Evolutionary conservation across 2,888 invertebrate species (phyloP).

Genomic region (Euclidia mi): DNA sequence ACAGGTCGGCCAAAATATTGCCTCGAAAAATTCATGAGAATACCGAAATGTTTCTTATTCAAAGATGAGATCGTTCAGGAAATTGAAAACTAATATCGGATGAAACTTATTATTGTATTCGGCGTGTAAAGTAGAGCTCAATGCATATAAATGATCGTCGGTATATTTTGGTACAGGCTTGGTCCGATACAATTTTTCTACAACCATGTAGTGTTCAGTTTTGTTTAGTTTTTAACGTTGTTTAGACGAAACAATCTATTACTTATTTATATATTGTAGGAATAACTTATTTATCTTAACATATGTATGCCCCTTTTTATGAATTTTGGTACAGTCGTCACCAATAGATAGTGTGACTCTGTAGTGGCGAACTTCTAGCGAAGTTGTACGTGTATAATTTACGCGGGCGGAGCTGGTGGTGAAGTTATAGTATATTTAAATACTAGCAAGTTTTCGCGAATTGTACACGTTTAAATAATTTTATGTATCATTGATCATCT

Average conservation of each 20-base stretch:
- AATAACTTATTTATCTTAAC: too few species aligned
- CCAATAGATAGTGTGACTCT: too few species aligned
- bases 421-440: too few species aligned
- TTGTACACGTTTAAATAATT: too few species aligned
- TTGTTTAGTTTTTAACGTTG: constrained; percentile 2
- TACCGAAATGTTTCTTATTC: constrained; percentile 49
- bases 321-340: too few species aligned
- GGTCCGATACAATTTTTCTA: constrained; percentile 23
- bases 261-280: not conserved
- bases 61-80: constrained; percentile 57
- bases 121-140: constrained; percentile 51
- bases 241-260: not conserved
- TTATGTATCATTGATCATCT: too few species aligned
- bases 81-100: constrained; percentile 75
- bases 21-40: constrained; percentile 16
- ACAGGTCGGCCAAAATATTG: constrained; percentile 6
- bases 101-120: constrained; percentile 68
- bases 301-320: too few species aligned
- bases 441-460: too few species aligned
- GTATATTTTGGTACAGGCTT: constrained; percentile 28
- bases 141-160: constrained; percentile 56
- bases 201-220: not conserved
- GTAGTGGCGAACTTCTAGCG: too few species aligned
- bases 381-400: too few species aligned
- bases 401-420: too few species aligned